These are phyloP conservation scores for Entelurus aequoreus DNA, from an alignment of 2,113 vertebrate species.

Conservation along the genomic window DNA sequence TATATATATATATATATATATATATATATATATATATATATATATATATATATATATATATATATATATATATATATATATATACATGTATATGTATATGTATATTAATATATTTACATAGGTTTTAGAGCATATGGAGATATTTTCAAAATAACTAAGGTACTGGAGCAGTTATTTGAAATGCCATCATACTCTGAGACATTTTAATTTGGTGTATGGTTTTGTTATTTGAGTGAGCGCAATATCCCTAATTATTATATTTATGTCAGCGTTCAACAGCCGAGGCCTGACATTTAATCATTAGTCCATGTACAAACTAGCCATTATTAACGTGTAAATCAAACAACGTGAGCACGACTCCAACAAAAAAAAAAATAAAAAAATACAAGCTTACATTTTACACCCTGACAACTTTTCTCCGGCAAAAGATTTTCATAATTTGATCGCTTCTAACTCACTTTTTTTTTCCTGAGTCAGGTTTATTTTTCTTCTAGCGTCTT, in stretches of 20 bases:
- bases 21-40: no score
- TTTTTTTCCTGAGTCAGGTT: background rate
- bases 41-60: no score
- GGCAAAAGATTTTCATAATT: background rate
- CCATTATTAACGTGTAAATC: conserved; percentile 10
- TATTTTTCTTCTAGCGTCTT: background rate
- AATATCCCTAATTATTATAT: conserved; percentile 6
- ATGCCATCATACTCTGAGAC: background rate
- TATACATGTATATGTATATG: no score
- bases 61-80: no score
- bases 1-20: no score
- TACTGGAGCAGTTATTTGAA: background rate
- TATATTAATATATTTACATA: no score
- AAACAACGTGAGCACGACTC: background rate
- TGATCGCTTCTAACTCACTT: background rate
- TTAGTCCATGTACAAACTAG: background rate
- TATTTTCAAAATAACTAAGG: background rate
- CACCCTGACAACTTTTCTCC: background rate
- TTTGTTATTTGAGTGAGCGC: background rate
- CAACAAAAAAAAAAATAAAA: no score
- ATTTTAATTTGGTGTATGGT: conserved; percentile 2
- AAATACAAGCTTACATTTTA: background rate
- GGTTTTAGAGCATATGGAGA: background rate
- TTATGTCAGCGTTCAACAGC: conserved; percentile 2
- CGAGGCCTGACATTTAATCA: conserved; percentile 6